Conservation (phyloP, 2,888 invertebrate species). For the Eudasyphora cyanicolor region DNA sequence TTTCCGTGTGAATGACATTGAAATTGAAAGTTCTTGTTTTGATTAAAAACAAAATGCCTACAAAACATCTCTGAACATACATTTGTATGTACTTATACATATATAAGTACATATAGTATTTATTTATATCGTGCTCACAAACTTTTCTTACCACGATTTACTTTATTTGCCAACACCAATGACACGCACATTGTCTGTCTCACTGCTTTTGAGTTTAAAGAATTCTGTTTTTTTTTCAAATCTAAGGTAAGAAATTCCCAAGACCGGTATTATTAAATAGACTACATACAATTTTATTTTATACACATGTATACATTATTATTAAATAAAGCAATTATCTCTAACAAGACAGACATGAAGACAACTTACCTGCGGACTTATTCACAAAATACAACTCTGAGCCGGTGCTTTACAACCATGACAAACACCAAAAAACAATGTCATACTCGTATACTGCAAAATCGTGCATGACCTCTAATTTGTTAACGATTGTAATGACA, state of each 20-base stretch:
- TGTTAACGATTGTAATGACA: not conserved
- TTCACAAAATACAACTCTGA: conserved; percentile 33
- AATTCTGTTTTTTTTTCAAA: no score
- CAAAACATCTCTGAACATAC: conserved; percentile 13
- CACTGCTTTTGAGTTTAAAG: not conserved
- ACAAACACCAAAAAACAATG: not conserved
- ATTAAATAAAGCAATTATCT: conserved; percentile 73
- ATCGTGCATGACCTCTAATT: conserved; percentile 24
- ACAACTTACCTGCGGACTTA: not conserved
- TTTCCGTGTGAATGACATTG: conserved; percentile 74
- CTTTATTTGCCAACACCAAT: conserved; percentile 59
- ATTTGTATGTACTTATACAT: conserved; percentile 24
- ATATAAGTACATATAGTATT: no score
- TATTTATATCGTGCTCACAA: not conserved
- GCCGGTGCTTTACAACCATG: conserved; percentile 19
- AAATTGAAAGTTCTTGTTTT: conserved; percentile 74
- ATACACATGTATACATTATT: not conserved
- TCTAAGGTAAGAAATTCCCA: conserved; percentile 42
- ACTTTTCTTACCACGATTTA: conserved; percentile 34
- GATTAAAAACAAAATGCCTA: conserved; percentile 47
- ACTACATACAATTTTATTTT: no score
- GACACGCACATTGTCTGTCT: conserved; percentile 65
- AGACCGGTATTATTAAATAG: conserved; percentile 62
- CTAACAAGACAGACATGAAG: conserved; percentile 54
- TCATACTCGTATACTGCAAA: no score